phyloP scores from a whole-genome alignment of 2,113 vertebrate genomes.

The Grammomys surdaster region DNA sequence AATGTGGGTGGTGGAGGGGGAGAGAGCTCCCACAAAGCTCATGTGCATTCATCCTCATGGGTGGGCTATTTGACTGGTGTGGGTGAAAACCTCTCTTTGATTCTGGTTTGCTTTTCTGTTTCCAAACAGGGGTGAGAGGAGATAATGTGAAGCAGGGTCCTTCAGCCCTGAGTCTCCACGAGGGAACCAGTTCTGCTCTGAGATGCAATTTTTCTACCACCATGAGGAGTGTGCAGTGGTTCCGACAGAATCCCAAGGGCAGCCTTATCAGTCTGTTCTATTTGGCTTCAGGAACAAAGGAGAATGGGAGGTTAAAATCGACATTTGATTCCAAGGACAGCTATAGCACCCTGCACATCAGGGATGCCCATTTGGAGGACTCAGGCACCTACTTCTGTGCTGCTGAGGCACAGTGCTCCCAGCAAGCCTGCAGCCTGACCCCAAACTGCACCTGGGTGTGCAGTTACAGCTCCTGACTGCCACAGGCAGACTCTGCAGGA shows the following conservation, averaged over 20 bases:
- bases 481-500: no score
- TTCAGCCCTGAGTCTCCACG: not conserved
- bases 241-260: not conserved
- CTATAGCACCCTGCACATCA: no score
- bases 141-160: constrained; percentile 26
- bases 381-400: no score
- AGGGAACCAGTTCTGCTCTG: not conserved
- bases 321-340: not conserved
- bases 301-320: not conserved
- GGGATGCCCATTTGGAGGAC: no score
- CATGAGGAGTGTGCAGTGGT: not conserved
- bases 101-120: not conserved
- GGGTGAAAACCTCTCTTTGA: not conserved
- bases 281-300: not conserved
- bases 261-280: not conserved
- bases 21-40: not conserved
- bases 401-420: no score
- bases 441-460: no score
- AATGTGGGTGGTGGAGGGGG: no score
- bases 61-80: not conserved
- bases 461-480: no score
- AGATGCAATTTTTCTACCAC: no score
- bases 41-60: not conserved
- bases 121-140: constrained; percentile 48
- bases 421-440: no score